Percentiles rank a stretch among this genome's conserved stretches.
phyloP scores from a whole-genome alignment of 2,888 invertebrate genomes.

The Apoda limacodes region DNA sequence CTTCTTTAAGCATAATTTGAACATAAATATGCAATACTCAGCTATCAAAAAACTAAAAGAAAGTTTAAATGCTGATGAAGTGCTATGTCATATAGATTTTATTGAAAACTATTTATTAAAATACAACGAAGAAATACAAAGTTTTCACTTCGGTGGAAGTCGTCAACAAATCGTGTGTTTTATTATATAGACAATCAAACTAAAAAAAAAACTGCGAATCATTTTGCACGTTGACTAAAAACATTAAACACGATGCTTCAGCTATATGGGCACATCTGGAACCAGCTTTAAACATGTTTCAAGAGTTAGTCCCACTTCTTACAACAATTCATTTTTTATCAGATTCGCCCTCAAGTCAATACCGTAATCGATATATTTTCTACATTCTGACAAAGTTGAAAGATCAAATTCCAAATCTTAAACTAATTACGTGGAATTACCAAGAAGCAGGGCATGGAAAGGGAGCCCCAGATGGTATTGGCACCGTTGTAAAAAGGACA shows the following conservation, averaged over 20 bases:
- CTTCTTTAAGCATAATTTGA: too few species aligned
- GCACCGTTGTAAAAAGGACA: background rate
- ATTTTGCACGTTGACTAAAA: constrained; percentile 2
- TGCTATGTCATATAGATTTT: constrained; percentile 4
- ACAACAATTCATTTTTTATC: constrained; percentile 7
- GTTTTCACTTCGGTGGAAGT: constrained; percentile 14
- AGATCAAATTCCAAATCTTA: background rate
- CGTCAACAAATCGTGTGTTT: too few species aligned
- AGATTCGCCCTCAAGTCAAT: constrained; percentile 4
- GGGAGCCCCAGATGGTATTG: constrained; percentile 6
- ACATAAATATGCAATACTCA: background rate
- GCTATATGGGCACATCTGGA: too few species aligned
- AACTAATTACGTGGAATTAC: constrained; percentile 3
- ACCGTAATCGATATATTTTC: constrained; percentile 3
- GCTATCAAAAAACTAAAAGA: background rate
- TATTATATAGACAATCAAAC: constrained; percentile 1
- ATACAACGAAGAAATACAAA: constrained; percentile 3
- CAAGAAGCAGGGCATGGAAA: constrained; percentile 4
- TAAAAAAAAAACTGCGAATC: too few species aligned
- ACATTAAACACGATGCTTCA: constrained; percentile 1
- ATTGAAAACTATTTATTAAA: constrained; percentile 2
- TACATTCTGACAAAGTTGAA: constrained; percentile 2
- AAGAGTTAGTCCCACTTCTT: constrained; percentile 7
- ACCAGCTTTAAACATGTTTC: background rate
- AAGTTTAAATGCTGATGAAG: too few species aligned